phyloP scores from a whole-genome alignment of 2,113 vertebrate genomes.

The Sphyrna mokarran region DNA sequence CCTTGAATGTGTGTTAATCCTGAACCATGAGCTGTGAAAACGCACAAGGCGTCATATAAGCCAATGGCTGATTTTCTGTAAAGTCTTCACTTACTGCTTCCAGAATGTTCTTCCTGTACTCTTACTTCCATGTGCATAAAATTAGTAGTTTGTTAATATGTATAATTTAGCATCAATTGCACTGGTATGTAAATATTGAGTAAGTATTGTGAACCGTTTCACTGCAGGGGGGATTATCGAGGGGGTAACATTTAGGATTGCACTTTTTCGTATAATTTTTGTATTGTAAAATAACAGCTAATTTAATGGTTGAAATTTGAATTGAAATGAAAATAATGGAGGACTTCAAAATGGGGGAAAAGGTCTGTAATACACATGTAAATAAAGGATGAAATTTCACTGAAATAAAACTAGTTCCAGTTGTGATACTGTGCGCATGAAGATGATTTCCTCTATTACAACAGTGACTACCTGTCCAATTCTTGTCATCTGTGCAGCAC shows the following conservation, averaged over 20 bases:
- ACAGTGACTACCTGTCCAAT: neutral
- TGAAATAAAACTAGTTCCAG: neutral
- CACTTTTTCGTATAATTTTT: constrained; percentile 73
- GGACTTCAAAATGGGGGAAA: constrained; percentile 69
- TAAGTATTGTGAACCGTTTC: constrained; percentile 88
- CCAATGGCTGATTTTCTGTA: neutral
- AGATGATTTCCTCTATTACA: neutral
- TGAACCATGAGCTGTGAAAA: constrained; percentile 20
- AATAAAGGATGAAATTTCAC: constrained; percentile 68
- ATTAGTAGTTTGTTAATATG: constrained; percentile 81
- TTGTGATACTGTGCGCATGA: neutral
- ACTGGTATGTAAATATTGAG: constrained; percentile 84
- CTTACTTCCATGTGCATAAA: constrained; percentile 36
- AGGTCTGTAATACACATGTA: constrained; percentile 85
- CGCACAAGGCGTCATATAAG: neutral
- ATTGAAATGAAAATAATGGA: constrained; percentile 46
- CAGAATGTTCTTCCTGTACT: constrained; percentile 35
- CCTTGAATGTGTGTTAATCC: neutral
- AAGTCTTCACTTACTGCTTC: constrained; percentile 19
- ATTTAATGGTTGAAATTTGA: constrained; percentile 61
- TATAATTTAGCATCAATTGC: constrained; percentile 83
- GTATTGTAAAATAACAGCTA: constrained; percentile 83
- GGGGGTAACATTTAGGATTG: constrained; percentile 60
- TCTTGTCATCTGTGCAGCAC: neutral
- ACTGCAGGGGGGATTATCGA: constrained; percentile 57